A percentile compares a stretch with the other conserved stretches of the same genome.
Conservation (phyloP, 2,888 invertebrate genomes). For the Chloroclystis v-ata region DNA sequence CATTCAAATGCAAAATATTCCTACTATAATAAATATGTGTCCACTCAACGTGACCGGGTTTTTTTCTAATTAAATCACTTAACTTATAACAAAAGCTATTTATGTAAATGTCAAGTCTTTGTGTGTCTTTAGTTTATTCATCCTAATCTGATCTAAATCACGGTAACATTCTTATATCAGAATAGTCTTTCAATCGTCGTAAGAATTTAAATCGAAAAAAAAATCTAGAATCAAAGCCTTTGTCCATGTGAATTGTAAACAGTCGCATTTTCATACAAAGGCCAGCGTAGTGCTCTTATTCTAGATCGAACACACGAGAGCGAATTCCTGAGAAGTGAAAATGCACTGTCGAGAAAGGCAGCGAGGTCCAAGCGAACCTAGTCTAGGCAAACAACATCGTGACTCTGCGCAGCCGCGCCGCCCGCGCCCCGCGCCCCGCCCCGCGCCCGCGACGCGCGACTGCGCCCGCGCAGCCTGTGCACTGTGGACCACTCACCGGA, state of each 20-base stretch:
- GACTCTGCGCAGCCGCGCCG: conserved; percentile 34
- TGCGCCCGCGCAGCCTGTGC: conserved; percentile 39
- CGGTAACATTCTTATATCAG: background rate
- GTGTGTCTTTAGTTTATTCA: too few species aligned
- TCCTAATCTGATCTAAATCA: background rate
- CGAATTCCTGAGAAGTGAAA: conserved; percentile 36
- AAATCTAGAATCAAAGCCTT: background rate
- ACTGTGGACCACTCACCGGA: conserved; percentile 45
- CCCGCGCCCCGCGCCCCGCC: conserved; percentile 22
- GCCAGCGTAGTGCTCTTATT: conserved; percentile 25
- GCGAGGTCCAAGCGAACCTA: conserved; percentile 37
- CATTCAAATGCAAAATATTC: too few species aligned
- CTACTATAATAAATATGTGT: too few species aligned
- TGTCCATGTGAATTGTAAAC: conserved; percentile 5
- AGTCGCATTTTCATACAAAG: conserved; percentile 18
- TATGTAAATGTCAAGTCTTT: too few species aligned
- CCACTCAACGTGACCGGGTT: too few species aligned
- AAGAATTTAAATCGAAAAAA: background rate
- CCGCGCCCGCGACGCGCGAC: conserved; percentile 33
- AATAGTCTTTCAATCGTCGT: background rate
- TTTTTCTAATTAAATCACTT: too few species aligned
- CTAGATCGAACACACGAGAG: conserved; percentile 29
- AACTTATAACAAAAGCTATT: too few species aligned
- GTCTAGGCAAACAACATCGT: conserved; percentile 72
- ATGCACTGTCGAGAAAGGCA: conserved; percentile 39